Percentiles rank a stretch among this genome's conserved stretches.
phyloP scores from a whole-genome alignment of 2,888 invertebrate species.

The Mythimna albipuncta region DNA sequence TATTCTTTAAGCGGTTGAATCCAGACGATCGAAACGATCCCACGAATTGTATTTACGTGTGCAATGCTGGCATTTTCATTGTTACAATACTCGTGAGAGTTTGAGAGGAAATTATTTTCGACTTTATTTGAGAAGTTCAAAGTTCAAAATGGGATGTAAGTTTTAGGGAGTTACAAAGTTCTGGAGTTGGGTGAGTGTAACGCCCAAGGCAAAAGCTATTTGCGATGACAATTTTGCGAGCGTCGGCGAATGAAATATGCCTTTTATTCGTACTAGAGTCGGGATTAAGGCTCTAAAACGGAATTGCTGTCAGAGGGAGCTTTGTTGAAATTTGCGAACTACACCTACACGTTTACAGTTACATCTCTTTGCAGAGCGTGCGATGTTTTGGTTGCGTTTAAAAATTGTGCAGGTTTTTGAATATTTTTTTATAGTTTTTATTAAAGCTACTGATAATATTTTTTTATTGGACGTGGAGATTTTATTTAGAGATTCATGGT shows the following conservation, averaged over 20 bases:
- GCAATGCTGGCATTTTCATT: constrained; percentile 90
- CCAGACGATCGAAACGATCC: constrained; percentile 77
- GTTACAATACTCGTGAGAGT: constrained; percentile 83
- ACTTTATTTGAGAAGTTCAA: constrained; percentile 57
- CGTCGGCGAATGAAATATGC: constrained; percentile 90
- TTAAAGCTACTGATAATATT: not conserved
- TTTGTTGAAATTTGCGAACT: constrained; percentile 85
- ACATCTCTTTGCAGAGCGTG: constrained; percentile 47
- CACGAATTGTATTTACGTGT: constrained; percentile 88
- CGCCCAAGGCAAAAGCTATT: constrained; percentile 89
- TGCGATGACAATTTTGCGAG: constrained; percentile 90
- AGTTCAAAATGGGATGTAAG: constrained; percentile 61
- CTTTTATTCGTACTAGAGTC: constrained; percentile 89
- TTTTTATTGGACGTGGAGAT: not conserved
- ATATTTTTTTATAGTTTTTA: not conserved
- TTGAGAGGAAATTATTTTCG: constrained; percentile 42
- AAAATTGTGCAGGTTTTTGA: constrained; percentile 30
- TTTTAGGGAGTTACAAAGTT: constrained; percentile 60
- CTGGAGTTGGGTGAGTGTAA: constrained; percentile 70
- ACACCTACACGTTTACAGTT: constrained; percentile 76
- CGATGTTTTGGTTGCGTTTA: constrained; percentile 51
- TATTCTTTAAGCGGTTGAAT: constrained; percentile 80
- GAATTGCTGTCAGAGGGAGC: constrained; percentile 87
- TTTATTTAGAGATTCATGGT: not conserved
- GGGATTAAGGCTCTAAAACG: constrained; percentile 90